Conservation (phyloP, 2,113 vertebrate species). For the Podiceps cristatus region DNA sequence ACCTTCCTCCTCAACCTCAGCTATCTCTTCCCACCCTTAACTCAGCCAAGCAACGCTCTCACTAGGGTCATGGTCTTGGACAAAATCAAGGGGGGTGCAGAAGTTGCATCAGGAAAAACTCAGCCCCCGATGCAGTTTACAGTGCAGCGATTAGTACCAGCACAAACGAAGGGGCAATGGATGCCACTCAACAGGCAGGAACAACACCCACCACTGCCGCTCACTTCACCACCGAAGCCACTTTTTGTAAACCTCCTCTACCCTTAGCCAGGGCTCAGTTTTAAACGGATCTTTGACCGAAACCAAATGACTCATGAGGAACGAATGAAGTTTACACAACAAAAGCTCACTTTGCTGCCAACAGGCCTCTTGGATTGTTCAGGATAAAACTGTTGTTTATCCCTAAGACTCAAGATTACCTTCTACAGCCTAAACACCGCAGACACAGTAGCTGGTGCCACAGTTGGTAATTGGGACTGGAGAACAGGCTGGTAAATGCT, state of each 20-base stretch:
- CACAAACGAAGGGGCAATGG: background rate
- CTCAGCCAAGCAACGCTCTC: background rate
- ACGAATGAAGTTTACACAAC: background rate
- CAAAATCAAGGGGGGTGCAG: background rate
- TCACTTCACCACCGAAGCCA: background rate
- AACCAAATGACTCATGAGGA: background rate
- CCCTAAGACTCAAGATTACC: background rate
- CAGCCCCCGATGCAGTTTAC: background rate
- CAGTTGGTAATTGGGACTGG: background rate
- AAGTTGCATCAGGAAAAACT: background rate
- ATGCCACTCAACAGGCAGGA: background rate
- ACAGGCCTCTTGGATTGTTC: background rate
- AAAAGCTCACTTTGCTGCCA: background rate
- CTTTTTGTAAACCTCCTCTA: background rate
- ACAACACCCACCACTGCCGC: background rate
- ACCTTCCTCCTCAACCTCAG: background rate
- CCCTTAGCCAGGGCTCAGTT: background rate
- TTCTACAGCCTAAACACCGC: background rate
- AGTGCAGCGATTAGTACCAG: background rate
- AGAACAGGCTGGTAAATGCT: background rate
- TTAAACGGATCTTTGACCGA: background rate
- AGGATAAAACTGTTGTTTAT: background rate
- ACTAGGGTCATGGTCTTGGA: fast-evolving
- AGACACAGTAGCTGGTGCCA: background rate
- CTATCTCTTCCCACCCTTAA: background rate